Base-by-base conservation (phyloP, 2,888 invertebrate genomes). In the Amblyjoppa fuscipennis region DNA sequence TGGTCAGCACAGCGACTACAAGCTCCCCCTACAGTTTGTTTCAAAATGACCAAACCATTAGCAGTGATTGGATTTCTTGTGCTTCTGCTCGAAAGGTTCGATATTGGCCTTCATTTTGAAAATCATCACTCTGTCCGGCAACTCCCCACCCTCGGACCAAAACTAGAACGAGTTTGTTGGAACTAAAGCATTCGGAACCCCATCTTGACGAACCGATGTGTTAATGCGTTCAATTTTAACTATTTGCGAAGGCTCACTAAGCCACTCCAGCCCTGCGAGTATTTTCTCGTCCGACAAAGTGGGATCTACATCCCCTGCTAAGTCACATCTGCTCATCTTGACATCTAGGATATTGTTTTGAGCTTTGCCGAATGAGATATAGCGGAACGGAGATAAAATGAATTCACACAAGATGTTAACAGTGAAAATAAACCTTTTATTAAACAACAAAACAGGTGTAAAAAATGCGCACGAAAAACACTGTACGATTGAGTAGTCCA, bases 201-300 rank as follows among this genome's bases (percentile, higher is more conserved):
- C 49, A 1, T 16, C 16, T 9, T 34, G 34, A 34, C 28, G 51
- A 1, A 13, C 16, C 3, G 31, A 51, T 49, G 51, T 64, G 6
- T 49, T 66, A 25, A 64, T 75, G 2, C 64, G 16, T 2, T 64
- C 64, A 4, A 64, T 16, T 34, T 31, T 75, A 1, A 64, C 3
- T 20, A 64, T 49, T 28, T n/a, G 45, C 3, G 49, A n/a, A 3
- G 41, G 56, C 3, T 64, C 28, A 7, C 61, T n/a, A 6, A 69
- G 11, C 76, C 70, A 82, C 5, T 82, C 59, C 0, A 76, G 61
- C 2, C 76, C 76, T 20, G 49, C 70, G n/a, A 34, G 0, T 3
- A 82, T 82, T 34, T 82, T 64, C 9, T 76, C 61, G 0, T 49
- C 61, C 3, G 61, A 34, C 1, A 76, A 64, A 1, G 45, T 13